Evolutionary conservation across 2,888 invertebrate genomes (phyloP), one percentile per base, ranked within the genome.

Genomic region (Orchestes rusci): DNA sequence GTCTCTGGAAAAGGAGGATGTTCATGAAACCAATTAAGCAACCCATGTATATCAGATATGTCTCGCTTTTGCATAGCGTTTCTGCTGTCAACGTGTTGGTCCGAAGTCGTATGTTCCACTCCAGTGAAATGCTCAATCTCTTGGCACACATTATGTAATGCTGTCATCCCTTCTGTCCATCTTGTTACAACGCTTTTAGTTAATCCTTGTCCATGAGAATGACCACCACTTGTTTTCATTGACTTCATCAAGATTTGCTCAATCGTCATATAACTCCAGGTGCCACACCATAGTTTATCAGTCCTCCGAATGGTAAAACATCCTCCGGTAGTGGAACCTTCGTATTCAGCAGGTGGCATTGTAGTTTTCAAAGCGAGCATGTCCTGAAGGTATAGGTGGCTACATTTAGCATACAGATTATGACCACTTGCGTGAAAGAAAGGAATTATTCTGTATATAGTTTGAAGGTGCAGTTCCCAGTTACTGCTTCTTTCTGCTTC

Each of bases 21-120:
- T 23, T n/a, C 53, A 39, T 32, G 34, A 36, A 36, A 20, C 12
- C 33, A 13, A n/a, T 12, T 4, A 23, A 7, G 10, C 23, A 23
- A 7, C 23, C 10, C 23, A 10, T 5, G 7, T 10, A 7, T 7
- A 23, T 23, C 23, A 5, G 5, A 7, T 5, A 23, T 7, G 23
- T 23, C 23, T 10, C 23, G 5, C 10, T 5, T 23, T 7, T 7
- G 7, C 10, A 5, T 23, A 23, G 23, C 23, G 23, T 23, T 10
- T 23, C 23, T 5, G 5, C 5, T 10, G 5, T 23, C 23, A 7
- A 23, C 23, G 10, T 23, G 23, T 23, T 23, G 23, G 23, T 23
- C 23, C 10, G 23, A 5, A 7, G 23, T 23, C 5, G 5, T 10
- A 7, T 7, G 10, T 7, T 10, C 7, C 7, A 23, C 23, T 5